These are phyloP conservation scores for Oryzias woworae DNA, from an alignment of 2,113 vertebrate genomes.

Conservation along the genomic window DNA sequence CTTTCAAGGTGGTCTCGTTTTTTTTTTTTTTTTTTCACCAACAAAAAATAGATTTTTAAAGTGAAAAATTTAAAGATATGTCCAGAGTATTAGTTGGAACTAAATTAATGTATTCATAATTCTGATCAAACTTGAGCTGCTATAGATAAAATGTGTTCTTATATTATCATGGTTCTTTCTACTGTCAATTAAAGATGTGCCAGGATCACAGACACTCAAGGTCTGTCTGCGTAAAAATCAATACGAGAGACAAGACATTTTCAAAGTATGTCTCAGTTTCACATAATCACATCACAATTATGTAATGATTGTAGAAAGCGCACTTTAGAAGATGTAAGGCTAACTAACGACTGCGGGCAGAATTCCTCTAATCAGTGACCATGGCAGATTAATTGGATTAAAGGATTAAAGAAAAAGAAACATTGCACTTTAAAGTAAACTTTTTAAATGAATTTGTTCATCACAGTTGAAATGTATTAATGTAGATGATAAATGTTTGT, in stretches of 20 bases:
- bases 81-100: no score
- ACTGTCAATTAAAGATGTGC: no score
- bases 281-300: not conserved
- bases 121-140: no score
- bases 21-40: no score
- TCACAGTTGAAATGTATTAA: not conserved
- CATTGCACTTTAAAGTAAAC: not conserved
- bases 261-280: not conserved
- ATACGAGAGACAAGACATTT: not conserved
- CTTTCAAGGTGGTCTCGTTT: no score
- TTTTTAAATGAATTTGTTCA: not conserved
- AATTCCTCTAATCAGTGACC: not conserved
- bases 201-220: not conserved
- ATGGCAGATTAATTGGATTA: constrained; percentile 4
- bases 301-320: not conserved
- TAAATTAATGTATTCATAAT: no score
- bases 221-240: not conserved
- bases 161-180: no score
- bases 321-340: not conserved
- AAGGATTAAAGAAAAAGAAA: constrained; percentile 14
- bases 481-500: not conserved
- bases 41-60: no score
- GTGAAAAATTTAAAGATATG: no score
- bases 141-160: no score
- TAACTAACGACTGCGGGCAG: not conserved